Evolutionary conservation across 2,113 vertebrate genomes (phyloP).

Genomic region (Menidia beryllina): DNA sequence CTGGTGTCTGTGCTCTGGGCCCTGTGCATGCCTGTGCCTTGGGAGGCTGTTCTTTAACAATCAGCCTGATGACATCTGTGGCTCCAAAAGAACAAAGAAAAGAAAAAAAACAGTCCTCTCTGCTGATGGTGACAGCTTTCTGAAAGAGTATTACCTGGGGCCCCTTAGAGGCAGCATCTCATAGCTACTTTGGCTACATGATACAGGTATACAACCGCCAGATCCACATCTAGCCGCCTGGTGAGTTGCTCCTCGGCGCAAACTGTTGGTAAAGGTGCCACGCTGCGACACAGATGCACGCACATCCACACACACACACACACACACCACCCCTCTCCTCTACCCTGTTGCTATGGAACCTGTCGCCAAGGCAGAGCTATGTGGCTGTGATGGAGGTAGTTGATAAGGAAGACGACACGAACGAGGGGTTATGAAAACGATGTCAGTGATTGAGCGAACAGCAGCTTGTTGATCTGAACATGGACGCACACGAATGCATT

Average conservation of each 20-base stretch:
- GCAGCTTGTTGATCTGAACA: constrained; percentile 21
- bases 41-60: background rate
- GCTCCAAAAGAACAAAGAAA: background rate
- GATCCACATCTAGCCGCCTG: constrained; percentile 24
- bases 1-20: too few species aligned
- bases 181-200: background rate
- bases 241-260: constrained; percentile 39
- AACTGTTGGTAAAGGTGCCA: constrained; percentile 61
- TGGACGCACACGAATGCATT: constrained; percentile 14
- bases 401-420: constrained; percentile 29
- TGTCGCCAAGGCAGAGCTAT: constrained; percentile 78
- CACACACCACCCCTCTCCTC: constrained; percentile 54
- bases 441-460: constrained; percentile 25
- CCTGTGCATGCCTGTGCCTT: background rate
- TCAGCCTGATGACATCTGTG: background rate
- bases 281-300: constrained; percentile 65
- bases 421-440: constrained; percentile 29
- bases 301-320: constrained; percentile 15
- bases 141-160: constrained; percentile 1
- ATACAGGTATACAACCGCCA: background rate
- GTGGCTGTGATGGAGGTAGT: constrained; percentile 64
- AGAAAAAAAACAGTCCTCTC: background rate
- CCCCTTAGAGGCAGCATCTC: background rate
- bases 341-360: constrained; percentile 83
- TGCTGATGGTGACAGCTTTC: constrained; percentile 4